Conservation (phyloP, 2,888 invertebrate species). For the Andricus curvator region DNA sequence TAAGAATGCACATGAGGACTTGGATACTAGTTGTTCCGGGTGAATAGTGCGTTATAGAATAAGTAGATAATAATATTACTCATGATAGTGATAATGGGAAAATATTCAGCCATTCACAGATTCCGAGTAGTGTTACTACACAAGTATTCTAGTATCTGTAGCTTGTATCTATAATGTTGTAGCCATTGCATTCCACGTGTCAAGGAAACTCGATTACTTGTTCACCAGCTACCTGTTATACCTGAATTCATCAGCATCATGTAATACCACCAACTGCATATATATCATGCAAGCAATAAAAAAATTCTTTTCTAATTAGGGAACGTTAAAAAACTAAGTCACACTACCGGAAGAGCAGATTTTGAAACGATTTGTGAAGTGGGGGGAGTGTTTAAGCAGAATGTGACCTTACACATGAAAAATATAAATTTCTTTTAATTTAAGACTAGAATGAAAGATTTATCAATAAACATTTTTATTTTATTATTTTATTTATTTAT, state of each 20-base stretch:
- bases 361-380: no score
- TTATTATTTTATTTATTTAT: no score
- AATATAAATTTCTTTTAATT: no score
- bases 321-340: no score
- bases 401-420: no score
- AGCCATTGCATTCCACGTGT: slow-evolving; percentile 58
- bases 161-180: slow-evolving; percentile 50
- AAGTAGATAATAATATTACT: slow-evolving; percentile 19
- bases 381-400: no score
- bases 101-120: slow-evolving; percentile 41
- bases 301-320: no score
- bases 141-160: slow-evolving; percentile 52
- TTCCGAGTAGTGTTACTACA: slow-evolving; percentile 51
- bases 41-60: slow-evolving; percentile 20
- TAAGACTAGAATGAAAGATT: no score
- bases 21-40: slow-evolving; percentile 29
- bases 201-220: slow-evolving; percentile 56
- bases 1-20: not conserved
- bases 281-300: no score
- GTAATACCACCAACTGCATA: not conserved
- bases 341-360: no score
- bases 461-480: no score
- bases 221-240: slow-evolving; percentile 47
- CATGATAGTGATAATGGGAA: slow-evolving; percentile 17
- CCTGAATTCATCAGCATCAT: not conserved